A percentile compares a stretch with the other conserved stretches of the same genome.
Conservation (phyloP, 2,888 invertebrate species). For the Muschampia staudingeri region DNA sequence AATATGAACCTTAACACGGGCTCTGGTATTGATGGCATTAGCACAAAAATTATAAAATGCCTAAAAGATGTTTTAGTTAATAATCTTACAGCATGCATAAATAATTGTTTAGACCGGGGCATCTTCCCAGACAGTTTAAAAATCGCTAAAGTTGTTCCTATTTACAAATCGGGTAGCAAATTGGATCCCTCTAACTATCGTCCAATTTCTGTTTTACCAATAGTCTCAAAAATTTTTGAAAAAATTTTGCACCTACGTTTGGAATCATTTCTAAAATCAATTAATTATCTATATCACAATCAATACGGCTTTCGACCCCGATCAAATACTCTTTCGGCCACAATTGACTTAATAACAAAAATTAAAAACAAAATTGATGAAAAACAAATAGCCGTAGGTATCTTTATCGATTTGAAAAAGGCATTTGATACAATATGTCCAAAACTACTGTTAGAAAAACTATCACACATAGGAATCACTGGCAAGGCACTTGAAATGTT, state of each 20-base stretch:
- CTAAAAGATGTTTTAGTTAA: background rate
- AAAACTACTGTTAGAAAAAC: background rate
- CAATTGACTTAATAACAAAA: conserved; percentile 41
- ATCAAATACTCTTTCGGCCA: background rate
- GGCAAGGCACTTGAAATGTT: conserved; percentile 1
- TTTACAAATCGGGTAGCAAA: conserved; percentile 4
- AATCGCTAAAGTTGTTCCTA: background rate
- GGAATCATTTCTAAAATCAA: conserved; percentile 3
- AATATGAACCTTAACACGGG: background rate
- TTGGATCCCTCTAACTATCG: conserved; percentile 10
- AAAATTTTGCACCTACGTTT: conserved; percentile 1
- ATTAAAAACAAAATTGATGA: conserved; percentile 16
- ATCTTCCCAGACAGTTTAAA: conserved; percentile 14
- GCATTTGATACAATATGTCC: conserved; percentile 21
- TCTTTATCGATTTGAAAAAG: conserved; percentile 8
- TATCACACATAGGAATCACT: background rate
- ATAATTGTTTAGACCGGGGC: background rate
- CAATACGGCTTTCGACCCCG: conserved; percentile 16
- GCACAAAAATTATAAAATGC: conserved; percentile 7
- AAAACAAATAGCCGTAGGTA: conserved; percentile 23
- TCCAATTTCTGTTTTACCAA: conserved; percentile 30
- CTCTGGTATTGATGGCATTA: conserved; percentile 8
- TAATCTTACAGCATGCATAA: background rate
- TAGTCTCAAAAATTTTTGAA: conserved; percentile 34
- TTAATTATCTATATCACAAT: conserved; percentile 19